A percentile compares a stretch with the other conserved stretches of the same genome.
Conservation (phyloP, 2,888 invertebrate species). For the Tenthredo livida region DNA sequence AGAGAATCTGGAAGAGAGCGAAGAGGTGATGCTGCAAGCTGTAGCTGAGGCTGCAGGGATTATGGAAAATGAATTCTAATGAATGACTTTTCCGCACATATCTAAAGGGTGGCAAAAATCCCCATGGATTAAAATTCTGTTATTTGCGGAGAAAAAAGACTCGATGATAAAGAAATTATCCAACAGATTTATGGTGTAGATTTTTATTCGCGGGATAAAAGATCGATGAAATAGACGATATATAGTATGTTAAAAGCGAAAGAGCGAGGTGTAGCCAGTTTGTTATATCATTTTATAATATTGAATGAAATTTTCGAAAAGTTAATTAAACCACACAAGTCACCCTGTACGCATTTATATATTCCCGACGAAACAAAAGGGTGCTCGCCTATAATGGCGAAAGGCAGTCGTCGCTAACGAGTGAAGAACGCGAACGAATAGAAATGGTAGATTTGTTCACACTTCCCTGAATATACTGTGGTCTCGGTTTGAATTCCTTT, state of each 20-base stretch:
- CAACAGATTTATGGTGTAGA: too few species aligned
- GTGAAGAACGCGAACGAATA: conserved; percentile 57
- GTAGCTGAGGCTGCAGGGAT: neutral
- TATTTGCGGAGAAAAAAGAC: neutral
- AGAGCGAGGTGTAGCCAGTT: neutral
- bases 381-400: conserved; percentile 55
- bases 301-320: neutral
- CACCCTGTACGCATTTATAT: conserved; percentile 41
- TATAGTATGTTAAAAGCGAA: neutral
- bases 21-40: neutral
- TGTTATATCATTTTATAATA: neutral
- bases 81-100: conserved; percentile 57
- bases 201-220: neutral
- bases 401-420: conserved; percentile 58
- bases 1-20: conserved; percentile 13
- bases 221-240: too few species aligned
- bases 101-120: neutral
- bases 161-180: too few species aligned
- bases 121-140: neutral
- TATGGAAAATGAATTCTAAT: conserved; percentile 8
- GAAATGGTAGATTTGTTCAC: conserved; percentile 63
- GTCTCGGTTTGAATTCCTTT: conserved; percentile 35
- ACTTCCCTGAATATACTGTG: conserved; percentile 51
- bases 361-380: conserved; percentile 58
- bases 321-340: conserved; percentile 17